These are phyloP conservation scores for Drosophila santomea DNA, from an alignment of 1,140 invertebrate species.

Conservation along the genomic window DNA sequence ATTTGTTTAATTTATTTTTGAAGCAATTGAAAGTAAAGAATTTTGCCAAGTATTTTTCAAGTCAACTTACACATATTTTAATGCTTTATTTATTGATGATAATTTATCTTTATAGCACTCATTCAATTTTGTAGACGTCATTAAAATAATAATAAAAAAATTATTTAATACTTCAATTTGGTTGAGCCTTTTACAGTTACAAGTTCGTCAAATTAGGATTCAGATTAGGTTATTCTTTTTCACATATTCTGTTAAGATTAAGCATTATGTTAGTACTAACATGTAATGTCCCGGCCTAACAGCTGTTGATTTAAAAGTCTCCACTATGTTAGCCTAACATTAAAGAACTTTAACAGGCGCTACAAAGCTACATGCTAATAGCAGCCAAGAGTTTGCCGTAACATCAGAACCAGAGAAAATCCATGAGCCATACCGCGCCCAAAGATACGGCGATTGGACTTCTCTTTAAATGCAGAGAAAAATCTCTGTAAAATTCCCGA, in stretches of 20 bases:
- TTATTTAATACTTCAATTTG: no score
- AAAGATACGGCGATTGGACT: conserved; percentile 1
- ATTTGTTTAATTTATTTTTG: not conserved
- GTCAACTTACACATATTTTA: no score
- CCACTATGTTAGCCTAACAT: conserved; percentile 38
- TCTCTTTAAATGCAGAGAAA: not conserved
- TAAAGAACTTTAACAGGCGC: conserved; percentile 30
- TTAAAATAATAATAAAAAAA: no score
- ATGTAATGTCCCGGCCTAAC: not conserved
- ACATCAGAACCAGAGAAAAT: conserved; percentile 9
- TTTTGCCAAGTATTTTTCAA: no score
- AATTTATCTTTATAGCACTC: no score
- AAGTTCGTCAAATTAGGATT: no score
- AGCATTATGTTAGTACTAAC: not conserved
- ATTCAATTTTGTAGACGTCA: no score
- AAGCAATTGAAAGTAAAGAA: not conserved
- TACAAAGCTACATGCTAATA: conserved; percentile 58
- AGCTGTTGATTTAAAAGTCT: conserved; percentile 50
- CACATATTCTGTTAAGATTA: not conserved
- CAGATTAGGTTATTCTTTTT: not conserved
- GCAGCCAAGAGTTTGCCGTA: not conserved
- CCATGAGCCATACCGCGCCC: conserved; percentile 55
- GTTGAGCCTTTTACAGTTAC: no score
- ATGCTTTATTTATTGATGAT: no score
- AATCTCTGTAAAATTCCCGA: conserved; percentile 10